phyloP scores from a whole-genome alignment of 2,113 vertebrate genomes.

The Muscicapa adusta region DNA sequence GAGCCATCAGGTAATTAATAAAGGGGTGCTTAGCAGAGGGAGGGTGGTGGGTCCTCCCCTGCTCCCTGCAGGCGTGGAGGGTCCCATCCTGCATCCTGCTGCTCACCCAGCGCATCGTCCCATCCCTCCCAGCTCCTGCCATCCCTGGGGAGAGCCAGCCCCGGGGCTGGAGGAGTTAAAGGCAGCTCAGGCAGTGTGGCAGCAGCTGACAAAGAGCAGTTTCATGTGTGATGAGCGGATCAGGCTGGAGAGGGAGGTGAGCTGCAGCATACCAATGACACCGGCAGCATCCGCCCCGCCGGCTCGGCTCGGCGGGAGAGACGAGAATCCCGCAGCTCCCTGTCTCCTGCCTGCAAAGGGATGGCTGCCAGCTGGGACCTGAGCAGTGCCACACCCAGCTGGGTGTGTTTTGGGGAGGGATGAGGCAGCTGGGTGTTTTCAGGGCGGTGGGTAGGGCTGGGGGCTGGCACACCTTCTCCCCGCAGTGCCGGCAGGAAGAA shows the following conservation, averaged over 20 bases:
- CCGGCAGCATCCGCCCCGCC: not conserved
- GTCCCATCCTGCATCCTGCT: not conserved
- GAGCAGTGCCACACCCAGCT: not conserved
- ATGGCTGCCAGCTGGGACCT: not conserved
- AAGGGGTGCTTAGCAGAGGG: not conserved
- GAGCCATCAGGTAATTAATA: not conserved
- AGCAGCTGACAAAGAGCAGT: constrained; percentile 51
- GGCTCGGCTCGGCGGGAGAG: not conserved
- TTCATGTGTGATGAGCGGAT: constrained; percentile 37
- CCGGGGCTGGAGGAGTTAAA: constrained; percentile 39
- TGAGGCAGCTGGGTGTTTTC: not conserved
- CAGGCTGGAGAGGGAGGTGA: constrained; percentile 37
- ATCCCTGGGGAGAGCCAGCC: not conserved
- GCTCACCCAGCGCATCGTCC: accelerated
- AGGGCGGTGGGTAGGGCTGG: not conserved
- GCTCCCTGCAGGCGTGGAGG: not conserved
- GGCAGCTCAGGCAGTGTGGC: not conserved
- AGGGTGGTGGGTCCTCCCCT: not conserved
- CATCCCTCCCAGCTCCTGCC: accelerated
- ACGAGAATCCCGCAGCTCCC: not conserved
- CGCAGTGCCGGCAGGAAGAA: not conserved
- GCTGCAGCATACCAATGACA: constrained; percentile 43
- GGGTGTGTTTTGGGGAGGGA: not conserved
- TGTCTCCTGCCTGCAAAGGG: not conserved
- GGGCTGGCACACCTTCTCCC: not conserved